phyloP scores from a whole-genome alignment of 2,797 vertebrate species.

The Somateria mollissima region DNA sequence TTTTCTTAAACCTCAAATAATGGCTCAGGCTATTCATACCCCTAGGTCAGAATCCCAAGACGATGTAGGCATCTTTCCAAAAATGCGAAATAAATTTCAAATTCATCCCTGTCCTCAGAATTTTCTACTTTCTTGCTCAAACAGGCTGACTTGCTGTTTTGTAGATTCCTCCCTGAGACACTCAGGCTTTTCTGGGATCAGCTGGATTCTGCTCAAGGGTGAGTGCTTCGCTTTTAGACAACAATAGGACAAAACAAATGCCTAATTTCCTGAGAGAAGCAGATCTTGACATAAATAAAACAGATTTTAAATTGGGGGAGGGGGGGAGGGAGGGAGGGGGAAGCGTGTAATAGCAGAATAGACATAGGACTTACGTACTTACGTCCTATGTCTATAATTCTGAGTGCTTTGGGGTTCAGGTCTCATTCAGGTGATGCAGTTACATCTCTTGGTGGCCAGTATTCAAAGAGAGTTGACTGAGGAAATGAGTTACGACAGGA shows the following conservation, averaged over 20 bases:
- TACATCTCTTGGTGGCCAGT: neutral
- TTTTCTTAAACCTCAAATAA: constrained; percentile 4
- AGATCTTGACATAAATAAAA: neutral
- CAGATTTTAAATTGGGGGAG: neutral
- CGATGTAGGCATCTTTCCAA: neutral
- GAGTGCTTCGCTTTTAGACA: neutral
- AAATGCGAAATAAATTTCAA: neutral
- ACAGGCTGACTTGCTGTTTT: neutral
- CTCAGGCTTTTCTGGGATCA: neutral
- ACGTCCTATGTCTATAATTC: neutral
- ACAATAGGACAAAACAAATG: neutral
- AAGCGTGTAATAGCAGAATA: neutral
- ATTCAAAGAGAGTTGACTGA: neutral
- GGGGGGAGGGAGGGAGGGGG: fast-evolving
- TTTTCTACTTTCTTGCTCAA: neutral
- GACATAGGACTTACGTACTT: neutral
- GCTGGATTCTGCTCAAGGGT: neutral
- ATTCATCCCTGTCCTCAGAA: neutral
- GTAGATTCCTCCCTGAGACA: neutral
- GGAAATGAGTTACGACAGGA: neutral
- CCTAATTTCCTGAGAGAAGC: neutral
- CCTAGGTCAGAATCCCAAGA: neutral
- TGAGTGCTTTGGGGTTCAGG: neutral
- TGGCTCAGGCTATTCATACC: neutral
- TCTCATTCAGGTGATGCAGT: neutral